Evolutionary conservation across 1,140 invertebrate species (phyloP).

Genomic region (Hetaerina americana): DNA sequence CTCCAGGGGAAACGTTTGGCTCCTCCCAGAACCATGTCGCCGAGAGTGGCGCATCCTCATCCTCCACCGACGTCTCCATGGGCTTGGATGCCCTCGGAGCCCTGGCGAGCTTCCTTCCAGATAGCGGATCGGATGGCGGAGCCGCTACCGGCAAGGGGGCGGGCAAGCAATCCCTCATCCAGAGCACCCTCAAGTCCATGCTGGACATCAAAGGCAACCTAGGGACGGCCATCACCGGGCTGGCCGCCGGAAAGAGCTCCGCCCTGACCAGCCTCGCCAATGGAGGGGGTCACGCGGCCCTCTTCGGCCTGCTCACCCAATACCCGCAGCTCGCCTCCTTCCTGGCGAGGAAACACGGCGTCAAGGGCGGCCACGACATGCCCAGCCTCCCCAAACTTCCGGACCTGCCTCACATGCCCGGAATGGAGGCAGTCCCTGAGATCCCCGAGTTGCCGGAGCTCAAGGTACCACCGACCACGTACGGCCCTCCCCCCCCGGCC

Average conservation of each 20-base stretch:
- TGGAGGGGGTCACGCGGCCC: not conserved
- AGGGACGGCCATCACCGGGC: not conserved
- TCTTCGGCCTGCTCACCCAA: not conserved
- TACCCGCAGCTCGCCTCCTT: not conserved
- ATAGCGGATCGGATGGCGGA: not conserved
- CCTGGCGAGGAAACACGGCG: not conserved
- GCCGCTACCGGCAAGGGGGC: not conserved
- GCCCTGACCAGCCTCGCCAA: not conserved
- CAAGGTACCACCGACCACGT: not conserved
- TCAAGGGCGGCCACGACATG: not conserved
- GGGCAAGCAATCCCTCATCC: not conserved
- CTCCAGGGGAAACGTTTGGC: not conserved
- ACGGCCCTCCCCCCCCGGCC: not conserved
- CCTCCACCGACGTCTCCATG: slow-evolving; percentile 4
- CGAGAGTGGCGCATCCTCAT: no score
- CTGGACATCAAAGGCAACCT: not conserved
- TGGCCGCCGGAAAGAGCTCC: not conserved
- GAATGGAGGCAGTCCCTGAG: not conserved
- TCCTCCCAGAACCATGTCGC: not conserved
- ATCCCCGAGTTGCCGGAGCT: not conserved
- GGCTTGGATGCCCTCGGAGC: slow-evolving; percentile 8
- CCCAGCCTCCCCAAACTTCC: not conserved
- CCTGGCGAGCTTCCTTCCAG: slow-evolving; percentile 6
- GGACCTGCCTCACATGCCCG: not conserved
- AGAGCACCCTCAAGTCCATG: not conserved